A percentile compares a stretch with the other conserved stretches of the same genome.
phyloP scores from a whole-genome alignment of 2,888 invertebrate genomes.

The Spisula subtruncata region DNA sequence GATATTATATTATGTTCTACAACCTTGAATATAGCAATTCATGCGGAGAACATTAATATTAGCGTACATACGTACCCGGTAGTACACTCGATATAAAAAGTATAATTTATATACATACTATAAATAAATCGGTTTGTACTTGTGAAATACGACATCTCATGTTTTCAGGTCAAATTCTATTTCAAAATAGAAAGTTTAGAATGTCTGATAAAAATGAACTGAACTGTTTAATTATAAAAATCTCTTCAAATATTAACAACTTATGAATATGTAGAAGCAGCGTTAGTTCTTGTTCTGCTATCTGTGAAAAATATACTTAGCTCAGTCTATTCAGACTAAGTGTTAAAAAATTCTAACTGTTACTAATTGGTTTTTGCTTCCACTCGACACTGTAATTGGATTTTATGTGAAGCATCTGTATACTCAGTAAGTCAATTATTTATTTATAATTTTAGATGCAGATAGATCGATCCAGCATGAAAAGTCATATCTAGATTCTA shows the following conservation, averaged over 20 bases:
- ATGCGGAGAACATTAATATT: too few relatives aligned
- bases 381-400: background rate
- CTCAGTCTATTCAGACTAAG: too few relatives aligned
- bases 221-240: background rate
- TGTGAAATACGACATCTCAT: background rate
- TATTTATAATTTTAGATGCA: background rate
- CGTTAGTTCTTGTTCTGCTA: background rate
- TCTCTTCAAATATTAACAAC: too few relatives aligned
- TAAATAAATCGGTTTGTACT: too few relatives aligned
- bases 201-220: background rate
- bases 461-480: background rate
- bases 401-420: background rate
- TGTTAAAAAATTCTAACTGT: background rate
- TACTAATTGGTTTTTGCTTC: background rate
- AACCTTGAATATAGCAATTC: too few relatives aligned
- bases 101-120: too few relatives aligned
- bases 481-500: background rate
- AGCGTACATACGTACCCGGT: too few relatives aligned
- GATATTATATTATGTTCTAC: too few relatives aligned
- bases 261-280: too few relatives aligned
- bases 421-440: slow-evolving; percentile 6
- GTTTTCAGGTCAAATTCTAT: background rate
- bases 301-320: too few relatives aligned
- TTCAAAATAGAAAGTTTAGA: background rate
- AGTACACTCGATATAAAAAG: too few relatives aligned